Percentiles rank a stretch among this genome's conserved stretches.
phyloP scores from a whole-genome alignment of 2,797 vertebrate species.

The Tragelaphus eurycerus region DNA sequence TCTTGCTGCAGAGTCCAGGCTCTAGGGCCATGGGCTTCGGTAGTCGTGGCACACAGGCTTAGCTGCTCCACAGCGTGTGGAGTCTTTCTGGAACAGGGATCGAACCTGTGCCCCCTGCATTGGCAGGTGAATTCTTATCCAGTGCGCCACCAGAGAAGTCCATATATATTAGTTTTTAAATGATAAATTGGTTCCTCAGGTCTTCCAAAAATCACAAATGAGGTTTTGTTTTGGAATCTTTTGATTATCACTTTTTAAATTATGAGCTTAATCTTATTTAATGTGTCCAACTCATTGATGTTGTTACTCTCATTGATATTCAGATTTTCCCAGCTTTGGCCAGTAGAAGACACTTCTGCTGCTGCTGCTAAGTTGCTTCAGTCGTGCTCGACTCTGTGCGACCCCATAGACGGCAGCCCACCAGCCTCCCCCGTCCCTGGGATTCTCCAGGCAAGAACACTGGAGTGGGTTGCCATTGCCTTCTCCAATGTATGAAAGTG shows the following conservation, averaged over 20 bases:
- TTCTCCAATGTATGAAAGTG: too few species aligned
- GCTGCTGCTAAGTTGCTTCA: too few species aligned
- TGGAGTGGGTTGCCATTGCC: too few species aligned
- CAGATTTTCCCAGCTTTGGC: background rate
- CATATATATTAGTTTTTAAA: background rate
- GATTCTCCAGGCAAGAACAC: too few species aligned
- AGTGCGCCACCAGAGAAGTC: background rate
- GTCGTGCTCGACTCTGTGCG: too few species aligned
- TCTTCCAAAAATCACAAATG: background rate
- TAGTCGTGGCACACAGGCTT: background rate
- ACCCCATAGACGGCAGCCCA: too few species aligned
- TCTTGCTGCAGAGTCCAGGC: background rate
- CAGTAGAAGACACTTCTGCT: background rate
- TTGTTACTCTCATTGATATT: background rate
- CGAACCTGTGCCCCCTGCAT: background rate
- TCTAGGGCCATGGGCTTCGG: background rate
- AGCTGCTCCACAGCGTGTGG: background rate
- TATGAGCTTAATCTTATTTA: background rate
- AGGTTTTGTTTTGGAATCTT: background rate
- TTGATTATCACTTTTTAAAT: background rate
- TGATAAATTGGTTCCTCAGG: background rate
- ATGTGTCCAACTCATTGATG: background rate
- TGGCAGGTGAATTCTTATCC: background rate
- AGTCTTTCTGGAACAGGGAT: background rate
- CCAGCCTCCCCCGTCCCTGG: too few species aligned